These are phyloP conservation scores for Drosophila prosaltans DNA, from an alignment of 1,140 invertebrate species.

Conservation along the genomic window DNA sequence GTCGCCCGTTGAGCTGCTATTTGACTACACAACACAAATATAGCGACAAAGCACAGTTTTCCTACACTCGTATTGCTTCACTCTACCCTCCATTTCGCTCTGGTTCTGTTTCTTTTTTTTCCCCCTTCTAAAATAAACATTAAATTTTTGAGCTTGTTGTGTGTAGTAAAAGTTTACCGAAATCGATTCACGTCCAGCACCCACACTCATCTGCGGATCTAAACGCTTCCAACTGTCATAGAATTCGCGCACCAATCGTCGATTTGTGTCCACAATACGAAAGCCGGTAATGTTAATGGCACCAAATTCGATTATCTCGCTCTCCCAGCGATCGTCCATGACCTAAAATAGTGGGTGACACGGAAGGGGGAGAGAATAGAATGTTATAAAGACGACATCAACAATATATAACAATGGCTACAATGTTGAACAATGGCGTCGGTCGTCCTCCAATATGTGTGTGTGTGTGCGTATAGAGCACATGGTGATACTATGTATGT, in stretches of 20 bases:
- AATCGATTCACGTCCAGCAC: constrained; percentile 89
- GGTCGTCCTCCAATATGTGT: background rate
- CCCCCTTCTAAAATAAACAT: constrained; percentile 49
- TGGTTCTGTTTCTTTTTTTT: background rate
- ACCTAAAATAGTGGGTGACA: constrained; percentile 85
- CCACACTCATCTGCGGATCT: constrained; percentile 87
- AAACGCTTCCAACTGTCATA: constrained; percentile 90
- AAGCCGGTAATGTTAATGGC: constrained; percentile 98
- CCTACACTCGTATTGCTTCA: constrained; percentile 3
- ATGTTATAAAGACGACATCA: no score
- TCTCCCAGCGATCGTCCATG: constrained; percentile 97
- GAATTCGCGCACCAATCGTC: constrained; percentile 91
- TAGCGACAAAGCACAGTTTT: constrained; percentile 53
- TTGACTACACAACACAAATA: constrained; percentile 62
- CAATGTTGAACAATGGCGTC: constrained; percentile 13
- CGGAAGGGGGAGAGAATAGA: background rate
- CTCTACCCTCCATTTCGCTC: background rate
- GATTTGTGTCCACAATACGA: constrained; percentile 92
- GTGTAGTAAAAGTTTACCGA: constrained; percentile 86
- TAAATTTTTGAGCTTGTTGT: constrained; percentile 47
- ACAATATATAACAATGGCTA: background rate
- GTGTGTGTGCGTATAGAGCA: no score
- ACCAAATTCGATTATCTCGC: constrained; percentile 94
- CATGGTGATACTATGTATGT: no score
- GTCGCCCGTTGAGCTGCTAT: constrained; percentile 64